A percentile compares a stretch with the other conserved stretches of the same genome.
phyloP scores from a whole-genome alignment of 2,113 vertebrate species.

The Empidonax alnorum region DNA sequence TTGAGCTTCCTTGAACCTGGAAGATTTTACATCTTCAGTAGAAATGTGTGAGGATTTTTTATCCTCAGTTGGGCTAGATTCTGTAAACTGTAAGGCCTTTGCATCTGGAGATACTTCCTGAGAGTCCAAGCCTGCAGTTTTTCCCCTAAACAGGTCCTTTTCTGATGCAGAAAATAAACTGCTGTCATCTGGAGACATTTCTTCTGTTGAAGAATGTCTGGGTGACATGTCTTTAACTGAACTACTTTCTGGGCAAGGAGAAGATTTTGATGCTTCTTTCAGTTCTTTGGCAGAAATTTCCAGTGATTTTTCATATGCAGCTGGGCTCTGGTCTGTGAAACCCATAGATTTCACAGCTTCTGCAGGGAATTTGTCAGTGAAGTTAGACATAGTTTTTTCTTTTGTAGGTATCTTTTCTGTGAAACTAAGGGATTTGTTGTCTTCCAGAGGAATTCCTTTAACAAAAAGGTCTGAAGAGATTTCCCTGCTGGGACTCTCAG shows the following conservation, averaged over 20 bases:
- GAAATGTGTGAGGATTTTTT: background rate
- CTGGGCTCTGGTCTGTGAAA: constrained; percentile 1
- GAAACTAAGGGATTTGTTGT: constrained; percentile 52
- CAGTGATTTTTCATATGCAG: background rate
- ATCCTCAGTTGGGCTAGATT: background rate
- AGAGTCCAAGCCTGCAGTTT: background rate
- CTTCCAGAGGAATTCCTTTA: constrained; percentile 70
- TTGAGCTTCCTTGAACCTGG: background rate
- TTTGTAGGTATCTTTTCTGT: constrained; percentile 52
- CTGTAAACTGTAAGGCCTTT: constrained; percentile 29
- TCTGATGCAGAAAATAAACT: constrained; percentile 53
- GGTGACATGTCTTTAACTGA: background rate
- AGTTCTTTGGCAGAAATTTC: constrained; percentile 9
- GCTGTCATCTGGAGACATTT: constrained; percentile 48
- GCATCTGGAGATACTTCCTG: constrained; percentile 28
- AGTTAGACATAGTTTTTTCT: background rate
- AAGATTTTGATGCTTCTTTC: background rate
- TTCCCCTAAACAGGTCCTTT: constrained; percentile 11
- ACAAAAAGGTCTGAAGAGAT: constrained; percentile 67
- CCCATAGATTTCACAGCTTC: background rate
- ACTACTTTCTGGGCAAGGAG: constrained; percentile 39
- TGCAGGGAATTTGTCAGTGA: background rate
- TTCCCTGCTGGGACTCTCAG: constrained; percentile 71
- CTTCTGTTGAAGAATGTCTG: constrained; percentile 28
- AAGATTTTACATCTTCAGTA: background rate